These are phyloP conservation scores for Caenorhabditis elegans DNA, from an alignment of 1,140 invertebrate species.

Conservation along the genomic window DNA sequence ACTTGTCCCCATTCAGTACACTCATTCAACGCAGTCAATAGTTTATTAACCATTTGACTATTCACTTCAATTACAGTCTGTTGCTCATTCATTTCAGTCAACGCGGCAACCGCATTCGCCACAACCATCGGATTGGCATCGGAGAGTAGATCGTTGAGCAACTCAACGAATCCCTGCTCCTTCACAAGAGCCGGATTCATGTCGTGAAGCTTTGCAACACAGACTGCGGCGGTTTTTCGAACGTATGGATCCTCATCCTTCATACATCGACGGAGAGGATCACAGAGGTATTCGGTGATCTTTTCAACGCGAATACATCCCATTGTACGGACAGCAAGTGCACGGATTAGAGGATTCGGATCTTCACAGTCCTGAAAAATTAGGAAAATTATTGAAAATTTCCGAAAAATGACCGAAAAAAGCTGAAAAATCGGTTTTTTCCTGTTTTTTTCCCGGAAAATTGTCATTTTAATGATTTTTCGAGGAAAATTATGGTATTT, in stretches of 20 bases:
- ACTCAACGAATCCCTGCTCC: slow-evolving; percentile 93
- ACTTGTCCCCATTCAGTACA: slow-evolving; percentile 83
- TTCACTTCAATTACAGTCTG: slow-evolving; percentile 93
- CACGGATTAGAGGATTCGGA: slow-evolving; percentile 96
- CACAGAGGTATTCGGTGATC: slow-evolving; percentile 99
- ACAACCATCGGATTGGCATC: slow-evolving; percentile 99
- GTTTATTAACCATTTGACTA: slow-evolving; percentile 93
- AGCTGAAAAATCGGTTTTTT: too few species aligned
- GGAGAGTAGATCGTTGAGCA: slow-evolving; percentile 90
- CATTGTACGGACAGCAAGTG: slow-evolving; percentile 97
- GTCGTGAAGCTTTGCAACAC: slow-evolving; percentile 97
- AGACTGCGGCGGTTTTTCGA: slow-evolving; percentile 96
- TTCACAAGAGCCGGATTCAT: slow-evolving; percentile 96
- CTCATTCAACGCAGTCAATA: slow-evolving; percentile 95
- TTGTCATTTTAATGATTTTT: too few species aligned
- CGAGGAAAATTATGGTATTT: too few species aligned
- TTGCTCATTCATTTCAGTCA: slow-evolving; percentile 97
- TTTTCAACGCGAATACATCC: slow-evolving; percentile 99
- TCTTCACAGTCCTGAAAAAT: slow-evolving; percentile 92
- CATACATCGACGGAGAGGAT: slow-evolving; percentile 94
- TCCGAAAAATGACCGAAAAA: background rate
- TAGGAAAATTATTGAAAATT: too few species aligned
- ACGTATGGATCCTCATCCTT: slow-evolving; percentile 99
- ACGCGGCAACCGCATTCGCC: slow-evolving; percentile 95
- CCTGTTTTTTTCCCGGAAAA: too few species aligned